phyloP scores from a whole-genome alignment of 2,888 invertebrate species.

The Drosophila incognita region DNA sequence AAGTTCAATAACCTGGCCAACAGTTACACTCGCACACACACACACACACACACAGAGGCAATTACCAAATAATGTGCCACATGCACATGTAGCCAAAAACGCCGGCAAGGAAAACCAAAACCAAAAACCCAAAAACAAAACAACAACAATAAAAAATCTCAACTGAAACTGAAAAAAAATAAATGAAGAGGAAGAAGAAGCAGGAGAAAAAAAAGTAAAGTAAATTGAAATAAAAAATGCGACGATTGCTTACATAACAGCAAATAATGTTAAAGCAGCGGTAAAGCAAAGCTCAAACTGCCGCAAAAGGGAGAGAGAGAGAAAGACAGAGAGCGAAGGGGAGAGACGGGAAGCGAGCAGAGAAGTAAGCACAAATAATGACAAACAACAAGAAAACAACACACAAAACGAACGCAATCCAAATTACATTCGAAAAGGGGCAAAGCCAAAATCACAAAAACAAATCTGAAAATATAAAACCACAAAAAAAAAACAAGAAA shows the following conservation, averaged over 20 bases:
- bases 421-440: slow-evolving; percentile 57
- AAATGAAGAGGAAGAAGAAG: slow-evolving; percentile 8
- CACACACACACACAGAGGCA: slow-evolving; percentile 52
- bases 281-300: slow-evolving; percentile 60
- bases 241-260: slow-evolving; percentile 76
- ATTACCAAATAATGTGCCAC: slow-evolving; percentile 78
- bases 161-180: slow-evolving; percentile 20
- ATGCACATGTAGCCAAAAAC: slow-evolving; percentile 74
- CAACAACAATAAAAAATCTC: slow-evolving; percentile 30
- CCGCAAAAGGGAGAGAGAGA: slow-evolving; percentile 1
- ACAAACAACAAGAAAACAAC: slow-evolving; percentile 65
- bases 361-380: slow-evolving; percentile 65
- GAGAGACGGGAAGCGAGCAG: slow-evolving; percentile 16
- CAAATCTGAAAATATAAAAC: slow-evolving; percentile 38
- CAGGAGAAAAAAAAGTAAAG: slow-evolving; percentile 37
- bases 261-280: slow-evolving; percentile 79
- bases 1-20: slow-evolving; percentile 80
- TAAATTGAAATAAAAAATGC: slow-evolving; percentile 77
- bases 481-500: background rate
- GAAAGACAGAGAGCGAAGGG: slow-evolving; percentile 7
- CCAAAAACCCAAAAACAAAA: background rate
- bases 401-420: slow-evolving; percentile 47
- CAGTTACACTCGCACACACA: slow-evolving; percentile 58
- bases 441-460: slow-evolving; percentile 44
- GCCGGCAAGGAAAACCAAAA: slow-evolving; percentile 59